Percentiles rank a stretch among this genome's conserved stretches.
These are phyloP conservation scores for Orchestes rusci DNA, from an alignment of 2,888 invertebrate genomes.

Conservation along the genomic window DNA sequence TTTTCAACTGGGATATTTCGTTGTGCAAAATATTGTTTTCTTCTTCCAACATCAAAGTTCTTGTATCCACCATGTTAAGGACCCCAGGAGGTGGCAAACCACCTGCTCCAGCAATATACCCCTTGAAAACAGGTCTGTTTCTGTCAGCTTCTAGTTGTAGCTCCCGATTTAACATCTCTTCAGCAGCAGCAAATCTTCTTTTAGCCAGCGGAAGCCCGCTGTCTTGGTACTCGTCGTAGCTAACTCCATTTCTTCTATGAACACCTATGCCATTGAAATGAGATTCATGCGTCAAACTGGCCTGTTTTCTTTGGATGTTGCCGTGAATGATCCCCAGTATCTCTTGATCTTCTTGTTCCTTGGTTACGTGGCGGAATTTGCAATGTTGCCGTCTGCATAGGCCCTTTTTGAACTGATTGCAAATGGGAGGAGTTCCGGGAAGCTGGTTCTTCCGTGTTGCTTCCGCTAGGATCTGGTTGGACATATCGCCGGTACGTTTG, in stretches of 20 bases:
- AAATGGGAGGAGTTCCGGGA: slow-evolving; percentile 44
- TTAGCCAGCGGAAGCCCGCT: slow-evolving; percentile 39
- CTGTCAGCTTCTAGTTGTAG: slow-evolving; percentile 26
- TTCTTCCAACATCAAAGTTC: slow-evolving; percentile 53
- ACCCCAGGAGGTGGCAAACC: slow-evolving; percentile 38
- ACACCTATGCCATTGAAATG: slow-evolving; percentile 25
- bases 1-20: slow-evolving; percentile 62
- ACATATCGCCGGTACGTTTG: slow-evolving; percentile 64
- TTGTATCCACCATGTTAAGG: slow-evolving; percentile 37
- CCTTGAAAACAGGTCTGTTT: slow-evolving; percentile 35
- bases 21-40: slow-evolving; percentile 61
- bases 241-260: slow-evolving; percentile 31
- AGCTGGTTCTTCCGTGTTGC: slow-evolving; percentile 43
- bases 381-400: slow-evolving; percentile 43
- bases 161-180: slow-evolving; percentile 30
- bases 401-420: slow-evolving; percentile 48
- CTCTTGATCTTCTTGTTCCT: slow-evolving; percentile 42
- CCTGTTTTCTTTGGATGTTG: slow-evolving; percentile 29
- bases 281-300: slow-evolving; percentile 26
- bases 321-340: slow-evolving; percentile 39
- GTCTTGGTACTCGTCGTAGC: slow-evolving; percentile 38
- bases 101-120: slow-evolving; percentile 42
- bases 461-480: slow-evolving; percentile 48
- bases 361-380: slow-evolving; percentile 42
- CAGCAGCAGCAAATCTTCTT: slow-evolving; percentile 36